Conservation (phyloP, 2,797 vertebrate species). For the Vireo griseus region DNA sequence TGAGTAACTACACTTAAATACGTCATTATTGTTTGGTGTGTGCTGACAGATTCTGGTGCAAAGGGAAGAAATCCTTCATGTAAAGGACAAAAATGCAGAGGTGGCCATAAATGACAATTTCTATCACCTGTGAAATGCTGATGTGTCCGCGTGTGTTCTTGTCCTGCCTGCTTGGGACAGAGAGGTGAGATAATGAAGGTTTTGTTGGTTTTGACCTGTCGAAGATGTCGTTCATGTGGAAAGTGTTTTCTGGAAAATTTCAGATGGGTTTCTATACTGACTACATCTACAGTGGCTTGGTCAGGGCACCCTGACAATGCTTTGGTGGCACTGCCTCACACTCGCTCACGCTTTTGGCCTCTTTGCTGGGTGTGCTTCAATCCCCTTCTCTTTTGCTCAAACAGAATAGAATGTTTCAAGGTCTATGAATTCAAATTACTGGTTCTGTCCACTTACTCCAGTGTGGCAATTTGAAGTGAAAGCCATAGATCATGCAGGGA, state of each 20-base stretch:
- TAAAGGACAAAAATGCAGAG: not conserved
- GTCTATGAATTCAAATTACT: not conserved
- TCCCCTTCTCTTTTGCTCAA: not conserved
- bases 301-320: not conserved
- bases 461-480: not conserved
- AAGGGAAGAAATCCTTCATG: not conserved
- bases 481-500: not conserved
- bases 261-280: not conserved
- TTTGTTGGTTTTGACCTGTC: not conserved
- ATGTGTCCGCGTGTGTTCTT: not conserved
- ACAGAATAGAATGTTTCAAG: not conserved
- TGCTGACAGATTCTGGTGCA: not conserved
- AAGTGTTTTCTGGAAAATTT: not conserved
- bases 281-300: not conserved
- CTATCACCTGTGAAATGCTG: not conserved
- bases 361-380: not conserved
- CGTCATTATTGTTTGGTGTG: not conserved
- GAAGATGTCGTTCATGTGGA: not conserved
- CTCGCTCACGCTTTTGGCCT: not conserved
- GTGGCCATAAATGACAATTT: not conserved
- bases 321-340: not conserved
- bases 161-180: not conserved
- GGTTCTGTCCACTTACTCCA: not conserved
- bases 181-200: not conserved
- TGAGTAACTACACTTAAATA: not conserved